A percentile compares a stretch with the other conserved stretches of the same genome.
These are phyloP conservation scores for Oegoconia quadripuncta DNA, from an alignment of 2,888 invertebrate species.

Conservation along the genomic window DNA sequence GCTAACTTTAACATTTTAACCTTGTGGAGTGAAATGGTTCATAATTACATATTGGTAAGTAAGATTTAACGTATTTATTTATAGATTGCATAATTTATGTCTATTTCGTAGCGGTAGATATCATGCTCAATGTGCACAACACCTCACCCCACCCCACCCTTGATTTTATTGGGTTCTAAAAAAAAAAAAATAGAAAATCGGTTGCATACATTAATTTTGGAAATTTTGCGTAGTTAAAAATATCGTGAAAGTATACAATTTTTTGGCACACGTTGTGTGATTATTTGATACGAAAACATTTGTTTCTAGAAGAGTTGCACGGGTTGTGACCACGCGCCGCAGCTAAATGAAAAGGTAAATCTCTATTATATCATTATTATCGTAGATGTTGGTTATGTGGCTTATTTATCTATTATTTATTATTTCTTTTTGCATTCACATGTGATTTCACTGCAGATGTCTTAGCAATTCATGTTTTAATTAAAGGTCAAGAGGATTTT, in stretches of 20 bases:
- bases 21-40: conserved; percentile 44
- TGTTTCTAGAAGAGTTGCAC: conserved; percentile 46
- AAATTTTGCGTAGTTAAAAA: conserved; percentile 19
- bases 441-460: conserved; percentile 78
- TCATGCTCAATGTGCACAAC: conserved; percentile 48
- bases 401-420: conserved; percentile 75
- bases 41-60: conserved; percentile 56
- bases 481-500: conserved; percentile 30
- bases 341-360: conserved; percentile 55
- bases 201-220: too few relatives aligned
- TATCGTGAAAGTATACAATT: conserved; percentile 20
- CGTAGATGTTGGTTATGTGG: conserved; percentile 72
- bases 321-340: conserved; percentile 32
- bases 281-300: conserved; percentile 31
- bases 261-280: conserved; percentile 25
- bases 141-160: conserved; percentile 44
- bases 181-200: too few relatives aligned
- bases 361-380: conserved; percentile 43
- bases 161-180: conserved; percentile 31
- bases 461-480: conserved; percentile 68
- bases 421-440: conserved; percentile 73
- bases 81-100: conserved; percentile 27
- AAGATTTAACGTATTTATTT: conserved; percentile 46
- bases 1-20: conserved; percentile 48
- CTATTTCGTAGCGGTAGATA: conserved; percentile 30